Evolutionary conservation across 2,113 vertebrate genomes (phyloP), one percentile per base, ranked within the genome.

Genomic region (Nerophis ophidion): DNA sequence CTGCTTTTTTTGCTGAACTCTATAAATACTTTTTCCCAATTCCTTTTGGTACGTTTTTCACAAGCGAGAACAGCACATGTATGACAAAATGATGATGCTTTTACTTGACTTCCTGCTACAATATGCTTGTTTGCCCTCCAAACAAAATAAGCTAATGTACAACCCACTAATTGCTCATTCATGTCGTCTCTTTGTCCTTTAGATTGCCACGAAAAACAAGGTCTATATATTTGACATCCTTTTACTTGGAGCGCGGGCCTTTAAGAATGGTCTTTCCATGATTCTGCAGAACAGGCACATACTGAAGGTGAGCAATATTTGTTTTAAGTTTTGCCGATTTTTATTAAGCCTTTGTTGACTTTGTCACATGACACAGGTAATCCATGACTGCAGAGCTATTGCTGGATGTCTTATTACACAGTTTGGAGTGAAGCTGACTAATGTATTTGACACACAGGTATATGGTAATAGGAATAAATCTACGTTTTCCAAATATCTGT

Each of bases 211-310:
- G 33, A 91, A 89, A 69, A 86, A 74, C 12, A 83, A 52, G 3
- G 81, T 95, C 51, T 96, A 93, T 71, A 83, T 97, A 15, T 97
- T 96, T 88, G 94, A 97, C 63, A 86, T 96, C 65, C 85, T 94
- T 48, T 50, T 91, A 68, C 89, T 97, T 47, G 94, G 93, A 79
- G 73, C 84, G 35, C 84, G 66, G 57, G 92, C 91, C 57, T 97
- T 97, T 80, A 93, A 90, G 79, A 97, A 95, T 62, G 93, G 93
- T 34, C 90, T 98, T 44, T 81, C 88, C 44, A 90, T 90, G 89
- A 87, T 98, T 70, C 84, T 97, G 58, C 90, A 94, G 83, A 92
- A 88, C 71, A 84, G 82, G 55, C 75, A 67, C 66, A 92, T 94
- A 66, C 79, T 96, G 65, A 97, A 96, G 84, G 94, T 93, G 65